Conservation (phyloP, 2,888 invertebrate genomes). For the Euphydryas editha region DNA sequence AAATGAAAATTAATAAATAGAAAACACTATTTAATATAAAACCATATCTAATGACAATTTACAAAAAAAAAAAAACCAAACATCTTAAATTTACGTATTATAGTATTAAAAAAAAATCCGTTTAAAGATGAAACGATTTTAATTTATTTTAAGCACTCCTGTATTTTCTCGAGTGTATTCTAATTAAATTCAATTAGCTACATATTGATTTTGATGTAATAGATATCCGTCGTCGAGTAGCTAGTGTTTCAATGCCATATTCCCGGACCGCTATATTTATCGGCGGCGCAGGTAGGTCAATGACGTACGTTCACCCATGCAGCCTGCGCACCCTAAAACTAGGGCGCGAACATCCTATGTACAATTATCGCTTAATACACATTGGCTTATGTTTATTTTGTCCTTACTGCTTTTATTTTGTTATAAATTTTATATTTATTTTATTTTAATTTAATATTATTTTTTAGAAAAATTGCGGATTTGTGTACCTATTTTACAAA, state of each 20-base stretch:
- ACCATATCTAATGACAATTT: too few species aligned
- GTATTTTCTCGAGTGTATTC: not conserved
- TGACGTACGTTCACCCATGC: conserved; percentile 76
- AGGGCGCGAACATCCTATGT: conserved; percentile 61
- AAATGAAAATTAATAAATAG: too few species aligned
- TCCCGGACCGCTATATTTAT: conserved; percentile 69
- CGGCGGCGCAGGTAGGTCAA: conserved; percentile 67
- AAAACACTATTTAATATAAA: too few species aligned
- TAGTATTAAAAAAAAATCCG: too few species aligned
- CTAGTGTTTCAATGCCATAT: conserved; percentile 71
- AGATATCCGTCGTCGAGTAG: conserved; percentile 38
- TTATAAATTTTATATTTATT: too few species aligned
- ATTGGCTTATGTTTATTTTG: conserved; percentile 28
- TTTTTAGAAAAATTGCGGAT: not conserved
- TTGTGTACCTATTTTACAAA: not conserved
- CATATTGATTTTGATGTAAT: conserved; percentile 16
- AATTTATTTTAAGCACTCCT: not conserved
- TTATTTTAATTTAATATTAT: too few species aligned
- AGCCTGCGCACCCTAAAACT: conserved; percentile 66
- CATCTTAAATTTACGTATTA: too few species aligned
- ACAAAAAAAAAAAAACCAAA: too few species aligned
- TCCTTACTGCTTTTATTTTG: conserved; percentile 27
- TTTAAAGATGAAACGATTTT: too few species aligned
- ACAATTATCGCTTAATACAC: conserved; percentile 39
- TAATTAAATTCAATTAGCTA: not conserved